These are phyloP conservation scores for Sebastes flavidus DNA, from an alignment of 2,797 vertebrate genomes.

Conservation along the genomic window DNA sequence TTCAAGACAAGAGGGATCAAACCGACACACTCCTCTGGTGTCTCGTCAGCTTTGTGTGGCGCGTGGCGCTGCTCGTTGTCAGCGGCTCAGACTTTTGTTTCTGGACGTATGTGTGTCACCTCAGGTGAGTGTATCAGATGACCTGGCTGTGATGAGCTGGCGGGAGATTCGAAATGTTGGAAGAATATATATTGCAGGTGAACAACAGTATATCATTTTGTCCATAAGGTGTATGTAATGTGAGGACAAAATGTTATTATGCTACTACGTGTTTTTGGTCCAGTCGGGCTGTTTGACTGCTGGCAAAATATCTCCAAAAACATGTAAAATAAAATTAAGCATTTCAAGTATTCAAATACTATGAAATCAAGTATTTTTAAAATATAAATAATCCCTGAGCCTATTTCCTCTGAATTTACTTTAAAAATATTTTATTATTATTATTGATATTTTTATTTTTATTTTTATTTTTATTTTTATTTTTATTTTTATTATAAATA, in stretches of 20 bases:
- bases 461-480: too few species aligned
- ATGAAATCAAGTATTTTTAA: neutral
- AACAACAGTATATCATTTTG: neutral
- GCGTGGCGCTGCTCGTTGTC: conserved; percentile 3
- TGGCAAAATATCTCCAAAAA: too few species aligned
- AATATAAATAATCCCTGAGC: neutral
- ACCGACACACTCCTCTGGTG: conserved; percentile 40
- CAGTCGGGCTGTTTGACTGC: too few species aligned
- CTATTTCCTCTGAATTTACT: neutral
- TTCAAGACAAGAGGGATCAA: conserved; percentile 31
- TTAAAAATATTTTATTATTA: neutral
- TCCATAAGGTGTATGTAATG: neutral
- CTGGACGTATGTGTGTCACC: neutral
- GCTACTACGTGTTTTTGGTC: neutral
- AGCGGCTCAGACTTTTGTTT: conserved; percentile 19
- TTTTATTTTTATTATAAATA: neutral
- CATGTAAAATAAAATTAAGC: neutral
- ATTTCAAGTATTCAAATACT: too few species aligned
- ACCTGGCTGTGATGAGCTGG: neutral
- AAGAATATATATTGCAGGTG: neutral
- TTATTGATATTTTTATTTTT: too few species aligned
- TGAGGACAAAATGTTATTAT: neutral
- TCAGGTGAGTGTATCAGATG: conserved; percentile 44
- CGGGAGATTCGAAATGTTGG: conserved; percentile 50
- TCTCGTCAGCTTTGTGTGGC: conserved; percentile 26